Percentiles rank a stretch among this genome's conserved stretches.
Conservation (phyloP, 2,113 vertebrate genomes). For the Callipepla californica region DNA sequence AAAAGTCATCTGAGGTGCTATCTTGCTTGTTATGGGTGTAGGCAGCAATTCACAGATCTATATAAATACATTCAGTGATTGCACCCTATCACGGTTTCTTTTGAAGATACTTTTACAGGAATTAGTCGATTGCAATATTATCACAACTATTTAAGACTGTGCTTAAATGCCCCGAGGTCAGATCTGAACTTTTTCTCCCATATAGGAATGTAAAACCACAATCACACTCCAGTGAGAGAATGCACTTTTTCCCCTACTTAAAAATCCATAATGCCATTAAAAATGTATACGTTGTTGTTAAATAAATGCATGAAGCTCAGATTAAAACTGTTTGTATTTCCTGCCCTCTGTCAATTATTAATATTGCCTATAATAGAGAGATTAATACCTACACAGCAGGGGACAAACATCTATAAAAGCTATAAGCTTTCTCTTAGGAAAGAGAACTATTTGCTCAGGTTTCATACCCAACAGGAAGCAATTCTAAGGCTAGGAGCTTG, state of each 20-base stretch:
- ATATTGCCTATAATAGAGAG: slow-evolving; percentile 35
- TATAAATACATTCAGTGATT: slow-evolving; percentile 18
- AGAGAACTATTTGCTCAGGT: slow-evolving; percentile 32
- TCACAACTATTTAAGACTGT: not conserved
- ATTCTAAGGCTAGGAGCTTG: not conserved
- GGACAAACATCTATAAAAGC: slow-evolving; percentile 10
- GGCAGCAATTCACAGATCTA: not conserved
- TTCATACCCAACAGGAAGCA: slow-evolving; percentile 53
- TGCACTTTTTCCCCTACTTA: not conserved
- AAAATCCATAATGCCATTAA: slow-evolving; percentile 63
- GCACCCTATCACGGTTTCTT: not conserved
- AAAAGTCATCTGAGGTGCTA: not conserved
- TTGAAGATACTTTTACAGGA: slow-evolving; percentile 34
- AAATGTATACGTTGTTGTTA: slow-evolving; percentile 45
- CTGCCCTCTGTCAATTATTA: slow-evolving; percentile 56
- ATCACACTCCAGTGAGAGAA: slow-evolving; percentile 24
- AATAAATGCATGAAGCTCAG: slow-evolving; percentile 53
- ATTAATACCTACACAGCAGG: slow-evolving; percentile 1
- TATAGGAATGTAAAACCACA: slow-evolving; percentile 41
- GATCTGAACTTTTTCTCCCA: slow-evolving; percentile 45
- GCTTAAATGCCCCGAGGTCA: slow-evolving; percentile 50
- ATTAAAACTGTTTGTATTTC: slow-evolving; percentile 42
- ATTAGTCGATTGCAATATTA: slow-evolving; percentile 16
- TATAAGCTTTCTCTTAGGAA: not conserved
- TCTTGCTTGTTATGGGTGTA: not conserved